These are phyloP conservation scores for Lampris megalopsis DNA, from an alignment of 2,113 vertebrate genomes.

Conservation along the genomic window DNA sequence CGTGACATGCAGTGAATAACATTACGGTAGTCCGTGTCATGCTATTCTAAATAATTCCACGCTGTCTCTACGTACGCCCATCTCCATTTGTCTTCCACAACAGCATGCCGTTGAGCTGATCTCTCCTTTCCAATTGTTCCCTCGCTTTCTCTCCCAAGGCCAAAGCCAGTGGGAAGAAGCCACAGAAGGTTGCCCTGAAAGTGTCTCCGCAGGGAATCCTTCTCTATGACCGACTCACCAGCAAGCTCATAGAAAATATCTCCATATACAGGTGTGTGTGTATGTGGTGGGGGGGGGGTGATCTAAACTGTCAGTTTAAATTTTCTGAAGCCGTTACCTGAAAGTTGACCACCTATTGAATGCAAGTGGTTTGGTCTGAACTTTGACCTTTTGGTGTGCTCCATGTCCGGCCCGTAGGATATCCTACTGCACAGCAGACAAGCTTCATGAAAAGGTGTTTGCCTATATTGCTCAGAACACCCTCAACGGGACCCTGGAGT, in stretches of 20 bases:
- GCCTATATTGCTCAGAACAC: constrained; percentile 95
- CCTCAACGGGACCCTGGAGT: constrained; percentile 91
- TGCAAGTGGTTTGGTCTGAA: constrained; percentile 15
- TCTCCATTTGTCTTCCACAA: neutral
- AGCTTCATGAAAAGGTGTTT: constrained; percentile 92
- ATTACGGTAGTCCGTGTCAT: too few relatives aligned
- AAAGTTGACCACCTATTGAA: neutral
- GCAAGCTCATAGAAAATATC: constrained; percentile 89
- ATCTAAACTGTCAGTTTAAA: neutral
- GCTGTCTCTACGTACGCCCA: too few relatives aligned
- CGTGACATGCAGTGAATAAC: neutral
- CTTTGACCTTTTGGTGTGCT: constrained; percentile 2
- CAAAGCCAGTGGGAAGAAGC: constrained; percentile 93
- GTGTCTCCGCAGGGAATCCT: constrained; percentile 91
- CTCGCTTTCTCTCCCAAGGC: constrained; percentile 76
- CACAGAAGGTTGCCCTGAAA: constrained; percentile 90
- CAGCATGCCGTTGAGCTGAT: neutral
- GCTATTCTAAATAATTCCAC: too few relatives aligned
- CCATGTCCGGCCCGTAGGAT: constrained; percentile 81
- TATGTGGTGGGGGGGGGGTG: neutral
- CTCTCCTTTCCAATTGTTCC: neutral
- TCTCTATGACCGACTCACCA: constrained; percentile 82
- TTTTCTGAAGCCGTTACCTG: neutral
- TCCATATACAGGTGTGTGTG: constrained; percentile 92
- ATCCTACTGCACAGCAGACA: constrained; percentile 97